A percentile compares a stretch with the other conserved stretches of the same genome.
These are phyloP conservation scores for Virgularia gustaviana DNA, from an alignment of 92 coral and sea anemone species.

Conservation along the genomic window DNA sequence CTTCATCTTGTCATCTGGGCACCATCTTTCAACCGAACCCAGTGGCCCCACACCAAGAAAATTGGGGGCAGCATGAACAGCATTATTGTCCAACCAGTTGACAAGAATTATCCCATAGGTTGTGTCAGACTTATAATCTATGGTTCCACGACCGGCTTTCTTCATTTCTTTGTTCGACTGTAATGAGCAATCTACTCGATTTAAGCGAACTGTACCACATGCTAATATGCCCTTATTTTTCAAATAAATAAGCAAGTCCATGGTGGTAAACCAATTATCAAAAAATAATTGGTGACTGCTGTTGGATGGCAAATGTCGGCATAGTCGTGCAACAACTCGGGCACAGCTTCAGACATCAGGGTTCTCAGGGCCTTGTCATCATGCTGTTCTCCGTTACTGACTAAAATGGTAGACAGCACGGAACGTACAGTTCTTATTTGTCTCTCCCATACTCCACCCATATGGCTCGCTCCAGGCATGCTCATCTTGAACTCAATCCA, in stretches of 20 bases:
- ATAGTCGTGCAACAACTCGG: conserved; percentile 14
- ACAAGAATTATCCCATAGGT: conserved; percentile 4
- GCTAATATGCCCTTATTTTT: conserved; percentile 15
- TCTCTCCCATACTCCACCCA: conserved; percentile 27
- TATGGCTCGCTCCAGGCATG: conserved; percentile 14
- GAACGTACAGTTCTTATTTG: too few species aligned
- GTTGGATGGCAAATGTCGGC: conserved; percentile 15
- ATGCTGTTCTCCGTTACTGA: too few species aligned
- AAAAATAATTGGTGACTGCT: conserved; percentile 18
- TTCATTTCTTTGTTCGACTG: conserved; percentile 13
- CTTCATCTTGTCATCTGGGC: conserved; percentile 4
- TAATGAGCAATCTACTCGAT: conserved; percentile 1
- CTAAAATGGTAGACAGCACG: too few species aligned
- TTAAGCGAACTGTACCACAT: conserved; percentile 24
- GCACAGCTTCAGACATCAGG: too few species aligned
- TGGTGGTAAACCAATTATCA: conserved; percentile 26
- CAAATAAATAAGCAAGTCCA: conserved; percentile 6
- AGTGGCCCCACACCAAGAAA: conserved; percentile 27
- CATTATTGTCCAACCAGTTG: conserved; percentile 31
- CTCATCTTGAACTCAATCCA: conserved; percentile 11
- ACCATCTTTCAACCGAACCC: conserved; percentile 19
- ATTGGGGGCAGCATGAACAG: conserved; percentile 10
- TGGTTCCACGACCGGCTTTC: conserved; percentile 10
- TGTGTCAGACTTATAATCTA: conserved; percentile 17
- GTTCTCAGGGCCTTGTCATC: too few species aligned